phyloP scores from a whole-genome alignment of 2,888 invertebrate genomes.

The Drosophila anomalata region DNA sequence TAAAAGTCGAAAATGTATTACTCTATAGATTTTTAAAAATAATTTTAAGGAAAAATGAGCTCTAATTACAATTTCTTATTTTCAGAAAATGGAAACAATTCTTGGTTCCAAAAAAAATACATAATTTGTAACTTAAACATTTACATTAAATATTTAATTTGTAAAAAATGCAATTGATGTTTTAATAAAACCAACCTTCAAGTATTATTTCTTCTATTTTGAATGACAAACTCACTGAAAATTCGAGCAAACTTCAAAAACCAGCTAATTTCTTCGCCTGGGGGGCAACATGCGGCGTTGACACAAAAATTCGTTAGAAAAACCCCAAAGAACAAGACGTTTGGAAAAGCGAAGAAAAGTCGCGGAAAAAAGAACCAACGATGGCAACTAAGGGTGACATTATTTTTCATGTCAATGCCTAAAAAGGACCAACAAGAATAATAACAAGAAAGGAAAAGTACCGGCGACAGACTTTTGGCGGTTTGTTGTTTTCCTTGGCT shows the following conservation, averaged over 20 bases:
- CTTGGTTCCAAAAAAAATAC: too few relatives aligned
- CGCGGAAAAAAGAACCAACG: constrained; percentile 35
- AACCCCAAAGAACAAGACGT: constrained; percentile 52
- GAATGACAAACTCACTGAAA: constrained; percentile 5
- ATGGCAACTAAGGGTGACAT: constrained; percentile 79
- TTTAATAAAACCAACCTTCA: too few relatives aligned
- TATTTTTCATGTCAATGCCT: constrained; percentile 80
- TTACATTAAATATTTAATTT: neutral
- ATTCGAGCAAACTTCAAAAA: constrained; percentile 29
- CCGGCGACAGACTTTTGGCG: constrained; percentile 47
- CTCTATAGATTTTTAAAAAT: constrained; percentile 6
- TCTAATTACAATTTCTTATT: too few relatives aligned
- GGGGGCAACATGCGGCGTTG: constrained; percentile 59
- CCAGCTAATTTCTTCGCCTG: constrained; percentile 19
- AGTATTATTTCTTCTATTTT: neutral
- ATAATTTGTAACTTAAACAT: neutral
- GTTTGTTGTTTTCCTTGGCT: constrained; percentile 46
- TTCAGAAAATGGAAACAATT: too few relatives aligned
- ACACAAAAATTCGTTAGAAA: constrained; percentile 63
- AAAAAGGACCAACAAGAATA: constrained; percentile 37
- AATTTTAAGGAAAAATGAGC: neutral
- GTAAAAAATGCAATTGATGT: too few relatives aligned
- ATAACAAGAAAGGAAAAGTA: constrained; percentile 20
- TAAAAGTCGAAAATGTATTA: constrained; percentile 3
- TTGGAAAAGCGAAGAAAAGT: constrained; percentile 36